Conservation (phyloP, 2,797 vertebrate species). For the Enteromius thamalakanensis region DNA sequence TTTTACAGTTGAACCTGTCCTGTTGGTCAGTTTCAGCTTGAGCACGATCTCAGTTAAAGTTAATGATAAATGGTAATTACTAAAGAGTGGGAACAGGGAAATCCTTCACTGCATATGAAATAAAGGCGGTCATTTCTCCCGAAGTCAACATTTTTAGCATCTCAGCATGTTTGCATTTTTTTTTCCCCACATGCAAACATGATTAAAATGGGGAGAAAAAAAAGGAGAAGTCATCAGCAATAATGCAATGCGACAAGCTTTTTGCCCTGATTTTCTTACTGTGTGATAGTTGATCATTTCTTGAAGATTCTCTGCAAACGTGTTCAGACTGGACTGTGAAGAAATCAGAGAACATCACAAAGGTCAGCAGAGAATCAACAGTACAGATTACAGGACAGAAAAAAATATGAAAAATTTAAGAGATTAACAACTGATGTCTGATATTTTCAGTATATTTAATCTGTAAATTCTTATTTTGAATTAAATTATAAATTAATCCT, state of each 20-base stretch:
- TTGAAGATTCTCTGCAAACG: slow-evolving; percentile 95
- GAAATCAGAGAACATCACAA: slow-evolving; percentile 50
- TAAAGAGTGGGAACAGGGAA: neutral
- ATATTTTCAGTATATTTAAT: neutral
- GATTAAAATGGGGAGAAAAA: neutral
- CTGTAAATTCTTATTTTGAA: too few relatives aligned
- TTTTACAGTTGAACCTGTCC: neutral
- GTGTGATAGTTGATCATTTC: slow-evolving; percentile 99
- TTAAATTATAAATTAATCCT: too few relatives aligned
- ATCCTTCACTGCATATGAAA: neutral
- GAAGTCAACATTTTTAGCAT: neutral
- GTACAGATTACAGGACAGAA: neutral
- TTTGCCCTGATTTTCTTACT: slow-evolving; percentile 75
- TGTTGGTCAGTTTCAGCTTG: too few relatives aligned
- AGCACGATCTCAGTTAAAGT: too few relatives aligned
- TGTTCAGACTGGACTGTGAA: slow-evolving; percentile 88
- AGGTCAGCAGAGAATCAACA: neutral
- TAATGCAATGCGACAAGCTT: neutral
- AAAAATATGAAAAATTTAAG: neutral
- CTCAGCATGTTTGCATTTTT: neutral
- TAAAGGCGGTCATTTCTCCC: too few relatives aligned
- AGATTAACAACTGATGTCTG: neutral
- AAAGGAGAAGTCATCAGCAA: neutral
- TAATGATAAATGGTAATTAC: neutral
- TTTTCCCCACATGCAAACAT: neutral